These are phyloP conservation scores for Acrobasis suavella DNA, from an alignment of 2,888 invertebrate genomes.

Conservation along the genomic window DNA sequence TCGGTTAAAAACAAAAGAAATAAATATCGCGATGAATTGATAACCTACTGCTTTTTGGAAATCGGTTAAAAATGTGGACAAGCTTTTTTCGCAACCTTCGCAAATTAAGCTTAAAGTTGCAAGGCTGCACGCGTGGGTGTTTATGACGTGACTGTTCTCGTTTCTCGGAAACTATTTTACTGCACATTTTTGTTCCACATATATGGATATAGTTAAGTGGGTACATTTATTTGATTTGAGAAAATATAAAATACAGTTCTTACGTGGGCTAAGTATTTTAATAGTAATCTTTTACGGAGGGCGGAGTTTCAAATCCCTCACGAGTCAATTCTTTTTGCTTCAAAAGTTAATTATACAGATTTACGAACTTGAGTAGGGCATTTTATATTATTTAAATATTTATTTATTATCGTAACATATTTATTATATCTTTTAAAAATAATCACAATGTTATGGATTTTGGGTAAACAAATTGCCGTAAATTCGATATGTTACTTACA, in stretches of 20 bases:
- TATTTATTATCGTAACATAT: not conserved
- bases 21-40: too few relatives aligned
- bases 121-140: conserved; percentile 7
- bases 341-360: too few relatives aligned
- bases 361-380: too few relatives aligned
- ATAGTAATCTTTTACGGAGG: conserved; percentile 23
- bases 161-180: conserved; percentile 1
- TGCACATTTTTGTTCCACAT: not conserved
- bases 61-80: not conserved
- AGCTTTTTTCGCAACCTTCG: not conserved
- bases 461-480: too few relatives aligned
- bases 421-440: too few relatives aligned
- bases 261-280: too few relatives aligned
- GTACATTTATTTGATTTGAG: not conserved
- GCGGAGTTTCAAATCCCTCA: conserved; percentile 34
- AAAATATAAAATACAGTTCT: too few relatives aligned
- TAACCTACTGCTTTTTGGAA: too few relatives aligned
- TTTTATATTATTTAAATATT: not conserved
- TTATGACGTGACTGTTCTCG: not conserved
- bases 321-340: conserved; percentile 24
- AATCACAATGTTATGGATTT: too few relatives aligned
- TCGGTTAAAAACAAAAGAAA: too few relatives aligned
- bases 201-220: not conserved
- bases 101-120: not conserved
- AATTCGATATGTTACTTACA: too few relatives aligned